Conservation (phyloP, 2,888 invertebrate species). For the Eupithecia abbreviata region DNA sequence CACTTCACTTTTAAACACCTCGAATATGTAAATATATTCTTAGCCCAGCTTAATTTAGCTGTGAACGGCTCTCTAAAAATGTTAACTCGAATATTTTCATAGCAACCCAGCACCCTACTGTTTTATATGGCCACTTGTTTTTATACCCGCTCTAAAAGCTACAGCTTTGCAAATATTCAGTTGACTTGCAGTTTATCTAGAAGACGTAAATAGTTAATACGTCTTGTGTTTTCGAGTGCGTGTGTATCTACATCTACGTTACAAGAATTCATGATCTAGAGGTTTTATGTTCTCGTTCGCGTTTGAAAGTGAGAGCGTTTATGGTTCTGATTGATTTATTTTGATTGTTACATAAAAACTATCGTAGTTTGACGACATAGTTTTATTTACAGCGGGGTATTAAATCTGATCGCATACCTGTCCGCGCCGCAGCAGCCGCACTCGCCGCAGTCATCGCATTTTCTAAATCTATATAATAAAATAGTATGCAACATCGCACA, state of each 20-base stretch:
- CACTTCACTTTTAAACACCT: neutral
- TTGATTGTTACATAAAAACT: no score
- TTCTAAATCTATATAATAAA: no score
- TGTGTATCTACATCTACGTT: neutral
- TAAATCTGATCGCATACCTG: no score
- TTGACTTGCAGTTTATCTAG: slow-evolving; percentile 24
- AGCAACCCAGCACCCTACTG: slow-evolving; percentile 13
- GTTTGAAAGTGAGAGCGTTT: neutral
- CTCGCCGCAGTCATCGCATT: no score
- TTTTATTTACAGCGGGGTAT: no score
- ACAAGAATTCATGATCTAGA: neutral
- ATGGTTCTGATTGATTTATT: neutral
- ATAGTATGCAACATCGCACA: no score
- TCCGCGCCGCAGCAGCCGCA: no score
- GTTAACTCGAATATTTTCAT: slow-evolving; percentile 18
- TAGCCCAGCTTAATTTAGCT: slow-evolving; percentile 5
- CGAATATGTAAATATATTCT: slow-evolving; percentile 2
- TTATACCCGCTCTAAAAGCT: slow-evolving; percentile 21
- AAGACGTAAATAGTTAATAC: neutral
- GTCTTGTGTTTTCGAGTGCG: slow-evolving; percentile 1
- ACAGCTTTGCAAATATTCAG: slow-evolving; percentile 30
- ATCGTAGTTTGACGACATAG: no score
- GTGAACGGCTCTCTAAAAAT: slow-evolving; percentile 14
- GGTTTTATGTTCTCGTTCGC: neutral
- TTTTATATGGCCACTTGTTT: slow-evolving; percentile 31